Conservation (phyloP, 1,140 invertebrate genomes). For the Panulirus ornatus region DNA sequence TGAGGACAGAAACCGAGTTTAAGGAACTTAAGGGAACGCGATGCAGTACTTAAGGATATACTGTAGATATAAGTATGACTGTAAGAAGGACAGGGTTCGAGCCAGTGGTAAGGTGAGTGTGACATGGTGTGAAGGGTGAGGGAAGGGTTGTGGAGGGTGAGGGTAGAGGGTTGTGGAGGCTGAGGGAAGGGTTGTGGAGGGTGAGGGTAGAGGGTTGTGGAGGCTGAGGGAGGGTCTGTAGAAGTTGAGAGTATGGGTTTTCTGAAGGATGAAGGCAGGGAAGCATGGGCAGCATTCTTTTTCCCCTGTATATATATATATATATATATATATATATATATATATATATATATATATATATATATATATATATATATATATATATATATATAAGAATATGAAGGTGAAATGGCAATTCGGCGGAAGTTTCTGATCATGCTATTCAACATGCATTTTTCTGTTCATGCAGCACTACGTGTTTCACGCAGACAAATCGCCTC, state of each 20-base stretch:
- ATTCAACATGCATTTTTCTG: no score
- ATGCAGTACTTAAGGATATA: no score
- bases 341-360: slow-evolving; percentile 21
- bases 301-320: neutral
- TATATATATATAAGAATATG: neutral
- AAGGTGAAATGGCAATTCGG: neutral
- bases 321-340: neutral
- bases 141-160: no score
- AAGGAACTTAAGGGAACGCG: neutral
- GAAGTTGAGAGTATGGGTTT: neutral
- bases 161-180: no score
- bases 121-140: no score
- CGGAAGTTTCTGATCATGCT: neutral
- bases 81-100: no score
- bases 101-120: no score
- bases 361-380: slow-evolving; percentile 25
- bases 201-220: neutral
- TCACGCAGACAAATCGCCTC: no score
- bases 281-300: no score
- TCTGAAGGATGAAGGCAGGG: no score
- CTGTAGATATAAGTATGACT: no score
- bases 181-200: neutral
- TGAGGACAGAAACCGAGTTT: neutral
- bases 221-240: neutral
- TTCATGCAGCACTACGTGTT: no score